phyloP scores from a whole-genome alignment of 2,113 vertebrate genomes.

The Gadus chalcogrammus region DNA sequence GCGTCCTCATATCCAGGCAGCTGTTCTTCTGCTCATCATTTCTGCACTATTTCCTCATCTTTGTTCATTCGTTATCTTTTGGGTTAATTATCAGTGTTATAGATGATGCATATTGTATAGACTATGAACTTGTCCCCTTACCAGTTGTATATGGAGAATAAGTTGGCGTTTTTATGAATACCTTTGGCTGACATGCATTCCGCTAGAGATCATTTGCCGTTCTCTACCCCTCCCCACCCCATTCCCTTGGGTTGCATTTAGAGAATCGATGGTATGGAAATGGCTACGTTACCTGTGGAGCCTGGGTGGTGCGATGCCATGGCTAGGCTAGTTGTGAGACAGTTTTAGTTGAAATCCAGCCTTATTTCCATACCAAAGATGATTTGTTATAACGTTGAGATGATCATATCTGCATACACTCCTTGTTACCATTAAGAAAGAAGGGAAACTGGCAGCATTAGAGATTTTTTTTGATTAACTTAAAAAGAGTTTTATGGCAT shows the following conservation, averaged over 20 bases:
- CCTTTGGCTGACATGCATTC: constrained; percentile 50
- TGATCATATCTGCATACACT: constrained; percentile 56
- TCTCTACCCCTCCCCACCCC: constrained; percentile 24
- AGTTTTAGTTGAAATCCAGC: constrained; percentile 53
- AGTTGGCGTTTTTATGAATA: constrained; percentile 47
- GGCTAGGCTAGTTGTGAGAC: constrained; percentile 26
- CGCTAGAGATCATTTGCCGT: constrained; percentile 45
- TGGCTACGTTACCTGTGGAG: constrained; percentile 43
- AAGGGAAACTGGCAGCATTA: constrained; percentile 43
- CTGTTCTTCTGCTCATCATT: constrained; percentile 61
- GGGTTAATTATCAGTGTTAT: constrained; percentile 49
- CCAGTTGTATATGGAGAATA: constrained; percentile 46
- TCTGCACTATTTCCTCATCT: constrained; percentile 58
- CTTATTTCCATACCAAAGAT: constrained; percentile 77
- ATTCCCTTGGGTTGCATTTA: constrained; percentile 29
- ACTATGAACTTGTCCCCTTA: constrained; percentile 51
- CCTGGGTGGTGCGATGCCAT: constrained; percentile 39
- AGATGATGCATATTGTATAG: constrained; percentile 52
- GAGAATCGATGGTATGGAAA: constrained; percentile 63
- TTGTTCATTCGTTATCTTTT: constrained; percentile 19
- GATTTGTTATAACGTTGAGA: constrained; percentile 56
- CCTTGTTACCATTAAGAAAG: constrained; percentile 42
- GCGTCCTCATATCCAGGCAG: constrained; percentile 68
- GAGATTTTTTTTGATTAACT: constrained; percentile 32
- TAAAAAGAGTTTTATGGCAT: constrained; percentile 55